Conservation (phyloP, 2,888 invertebrate genomes). For the Meta bourneti region DNA sequence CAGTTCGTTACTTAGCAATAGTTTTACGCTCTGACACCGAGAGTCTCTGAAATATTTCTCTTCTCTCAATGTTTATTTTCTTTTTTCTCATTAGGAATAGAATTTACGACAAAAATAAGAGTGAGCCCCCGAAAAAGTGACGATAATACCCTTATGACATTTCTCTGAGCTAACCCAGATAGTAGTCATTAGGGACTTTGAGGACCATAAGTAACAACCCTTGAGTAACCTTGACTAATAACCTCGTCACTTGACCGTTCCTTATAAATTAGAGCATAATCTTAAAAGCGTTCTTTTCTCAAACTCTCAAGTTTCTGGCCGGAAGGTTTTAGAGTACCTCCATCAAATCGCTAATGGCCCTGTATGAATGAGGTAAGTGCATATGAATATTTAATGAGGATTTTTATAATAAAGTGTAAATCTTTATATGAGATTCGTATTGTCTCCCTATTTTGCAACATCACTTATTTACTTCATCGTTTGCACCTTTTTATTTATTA, state of each 20-base stretch:
- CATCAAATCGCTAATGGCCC: too few relatives aligned
- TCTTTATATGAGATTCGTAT: too few relatives aligned
- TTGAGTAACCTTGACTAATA: neutral
- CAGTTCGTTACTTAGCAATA: too few relatives aligned
- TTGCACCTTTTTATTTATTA: neutral
- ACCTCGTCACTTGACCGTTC: neutral
- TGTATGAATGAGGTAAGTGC: too few relatives aligned
- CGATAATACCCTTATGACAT: neutral
- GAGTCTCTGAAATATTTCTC: neutral
- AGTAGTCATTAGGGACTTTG: neutral
- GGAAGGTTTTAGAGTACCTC: neutral
- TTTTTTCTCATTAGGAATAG: neutral
- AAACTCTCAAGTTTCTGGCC: neutral
- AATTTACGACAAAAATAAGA: neutral
- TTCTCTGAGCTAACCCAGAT: neutral
- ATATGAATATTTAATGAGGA: too few relatives aligned
- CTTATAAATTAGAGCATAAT: neutral
- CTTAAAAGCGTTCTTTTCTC: neutral
- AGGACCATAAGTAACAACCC: neutral
- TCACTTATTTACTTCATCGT: too few relatives aligned
- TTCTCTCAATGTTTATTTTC: neutral
- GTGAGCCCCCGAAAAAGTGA: neutral
- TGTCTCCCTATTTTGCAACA: too few relatives aligned
- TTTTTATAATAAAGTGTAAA: too few relatives aligned
- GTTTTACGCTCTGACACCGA: too few relatives aligned